Evolutionary conservation across 2,888 invertebrate species (phyloP), one percentile per base, ranked within the genome.

Genomic region (Norana najaformis): DNA sequence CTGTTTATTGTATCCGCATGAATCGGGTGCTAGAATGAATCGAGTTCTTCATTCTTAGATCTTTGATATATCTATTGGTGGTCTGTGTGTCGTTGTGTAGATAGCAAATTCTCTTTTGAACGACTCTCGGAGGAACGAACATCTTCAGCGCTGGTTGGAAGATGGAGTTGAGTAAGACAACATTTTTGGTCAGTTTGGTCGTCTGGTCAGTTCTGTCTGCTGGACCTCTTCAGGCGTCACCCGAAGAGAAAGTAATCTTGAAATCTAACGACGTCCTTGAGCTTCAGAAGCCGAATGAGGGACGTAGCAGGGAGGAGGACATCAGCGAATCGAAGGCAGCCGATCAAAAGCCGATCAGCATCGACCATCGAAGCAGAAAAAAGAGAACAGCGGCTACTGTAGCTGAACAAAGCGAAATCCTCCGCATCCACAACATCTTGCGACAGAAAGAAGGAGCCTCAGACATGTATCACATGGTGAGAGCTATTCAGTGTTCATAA

Each of bases 341-440:
- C 8, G 69, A 69, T 1, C 8, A 69, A n/a, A n/a, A 69, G 8
- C 30, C 69, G 6, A 1, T 69, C 30, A 69, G n/a, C 30, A 69
- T 69, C n/a, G 69, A 69, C 13, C 69, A 69, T 69, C 69, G n/a
- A n/a, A 69, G 30, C 14, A 69, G n/a, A 16, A 69, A 1, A n/a
- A 69, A 16, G 16, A 69, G 30, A 69, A 16, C 69, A n/a, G 16
- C 53, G 18, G 41, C 41, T 11, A 69, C 69, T n/a, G 69, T n/a
- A 69, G 69, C 30, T n/a, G 69, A 69, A 69, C 69, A 69, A 69
- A 13, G 6, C 0, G 69, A 69, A n/a, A 82, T 53, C 34, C 35
- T 90, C 4, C 36, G 39, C 88, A 37, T 37, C 23, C 90, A 90
- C 88, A 90, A 90, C 90, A 39, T 30, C 36, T 37, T 88, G 41